These are phyloP conservation scores for Sinocyclocheilus anophthalmus DNA, from an alignment of 2,113 vertebrate genomes.

Conservation along the genomic window DNA sequence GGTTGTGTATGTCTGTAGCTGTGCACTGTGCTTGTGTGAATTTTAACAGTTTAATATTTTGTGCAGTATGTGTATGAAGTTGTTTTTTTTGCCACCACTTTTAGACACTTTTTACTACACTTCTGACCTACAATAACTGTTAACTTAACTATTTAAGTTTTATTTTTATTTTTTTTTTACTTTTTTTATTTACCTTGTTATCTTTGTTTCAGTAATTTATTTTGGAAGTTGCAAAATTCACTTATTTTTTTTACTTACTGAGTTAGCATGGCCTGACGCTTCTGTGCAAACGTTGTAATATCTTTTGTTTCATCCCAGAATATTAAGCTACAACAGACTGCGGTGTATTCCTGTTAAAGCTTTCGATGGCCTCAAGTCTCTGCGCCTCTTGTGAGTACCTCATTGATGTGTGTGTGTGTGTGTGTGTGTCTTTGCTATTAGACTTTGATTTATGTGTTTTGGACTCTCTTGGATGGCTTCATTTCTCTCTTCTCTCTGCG, in stretches of 20 bases:
- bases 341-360: conserved; percentile 58
- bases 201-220: neutral
- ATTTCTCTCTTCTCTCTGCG: conserved; percentile 43
- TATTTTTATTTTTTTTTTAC: no score
- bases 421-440: conserved; percentile 20
- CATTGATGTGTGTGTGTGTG: conserved; percentile 19
- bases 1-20: conserved; percentile 4
- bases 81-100: neutral
- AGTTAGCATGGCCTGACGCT: neutral
- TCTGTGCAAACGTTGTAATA: neutral
- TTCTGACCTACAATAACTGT: no score
- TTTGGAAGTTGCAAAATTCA: neutral
- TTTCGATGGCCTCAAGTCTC: conserved; percentile 53
- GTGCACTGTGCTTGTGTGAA: conserved; percentile 13
- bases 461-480: neutral
- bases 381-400: conserved; percentile 55
- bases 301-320: conserved; percentile 44
- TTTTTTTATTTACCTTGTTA: neutral
- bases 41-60: neutral
- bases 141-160: no score
- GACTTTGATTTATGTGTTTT: conserved; percentile 16
- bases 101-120: neutral
- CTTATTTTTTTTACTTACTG: neutral
- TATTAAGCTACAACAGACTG: conserved; percentile 59
- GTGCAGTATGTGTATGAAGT: neutral